Evolutionary conservation across 1,140 invertebrate species (phyloP).

Genomic region (Lordiphosa stackelbergi): DNA sequence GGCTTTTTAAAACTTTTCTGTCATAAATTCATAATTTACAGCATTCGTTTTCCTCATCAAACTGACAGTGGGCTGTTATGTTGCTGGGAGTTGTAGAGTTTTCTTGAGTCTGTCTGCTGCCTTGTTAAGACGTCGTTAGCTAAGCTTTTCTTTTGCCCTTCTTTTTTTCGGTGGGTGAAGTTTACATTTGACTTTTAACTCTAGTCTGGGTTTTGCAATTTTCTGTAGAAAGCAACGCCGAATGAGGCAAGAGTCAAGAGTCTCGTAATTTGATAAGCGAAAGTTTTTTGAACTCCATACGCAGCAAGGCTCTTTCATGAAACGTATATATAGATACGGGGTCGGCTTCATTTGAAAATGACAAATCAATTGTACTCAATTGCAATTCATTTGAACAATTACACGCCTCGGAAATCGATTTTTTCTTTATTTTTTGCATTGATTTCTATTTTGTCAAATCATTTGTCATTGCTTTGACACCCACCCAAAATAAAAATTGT

Average conservation of each 20-base stretch:
- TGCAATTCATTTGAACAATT: slow-evolving; percentile 41
- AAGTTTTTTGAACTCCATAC: slow-evolving; percentile 62
- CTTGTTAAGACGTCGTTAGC: slow-evolving; percentile 41
- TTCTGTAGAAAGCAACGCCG: slow-evolving; percentile 43
- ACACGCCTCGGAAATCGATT: slow-evolving; percentile 37
- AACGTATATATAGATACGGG: slow-evolving; percentile 35
- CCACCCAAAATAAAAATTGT: slow-evolving; percentile 33
- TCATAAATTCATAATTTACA: slow-evolving; percentile 72
- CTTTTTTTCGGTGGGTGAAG: slow-evolving; percentile 28
- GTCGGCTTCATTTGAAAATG: slow-evolving; percentile 20
- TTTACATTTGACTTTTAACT: slow-evolving; percentile 30
- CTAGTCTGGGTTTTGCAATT: slow-evolving; percentile 43
- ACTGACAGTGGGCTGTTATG: slow-evolving; percentile 45
- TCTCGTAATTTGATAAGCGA: slow-evolving; percentile 57
- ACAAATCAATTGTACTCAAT: slow-evolving; percentile 33
- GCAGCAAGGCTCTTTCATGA: slow-evolving; percentile 42
- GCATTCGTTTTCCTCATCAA: slow-evolving; percentile 63
- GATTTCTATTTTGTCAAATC: slow-evolving; percentile 42
- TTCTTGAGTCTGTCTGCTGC: slow-evolving; percentile 1
- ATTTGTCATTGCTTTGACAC: slow-evolving; percentile 64
- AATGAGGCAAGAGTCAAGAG: slow-evolving; percentile 35
- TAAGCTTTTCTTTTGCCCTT: slow-evolving; percentile 28
- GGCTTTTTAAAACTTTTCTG: slow-evolving; percentile 67
- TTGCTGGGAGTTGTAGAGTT: slow-evolving; percentile 25
- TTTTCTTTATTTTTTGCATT: slow-evolving; percentile 42